Percentiles rank a stretch among this genome's conserved stretches.
These are phyloP conservation scores for Nyctalus aviator DNA, from an alignment of 2,797 vertebrate genomes.

Conservation along the genomic window DNA sequence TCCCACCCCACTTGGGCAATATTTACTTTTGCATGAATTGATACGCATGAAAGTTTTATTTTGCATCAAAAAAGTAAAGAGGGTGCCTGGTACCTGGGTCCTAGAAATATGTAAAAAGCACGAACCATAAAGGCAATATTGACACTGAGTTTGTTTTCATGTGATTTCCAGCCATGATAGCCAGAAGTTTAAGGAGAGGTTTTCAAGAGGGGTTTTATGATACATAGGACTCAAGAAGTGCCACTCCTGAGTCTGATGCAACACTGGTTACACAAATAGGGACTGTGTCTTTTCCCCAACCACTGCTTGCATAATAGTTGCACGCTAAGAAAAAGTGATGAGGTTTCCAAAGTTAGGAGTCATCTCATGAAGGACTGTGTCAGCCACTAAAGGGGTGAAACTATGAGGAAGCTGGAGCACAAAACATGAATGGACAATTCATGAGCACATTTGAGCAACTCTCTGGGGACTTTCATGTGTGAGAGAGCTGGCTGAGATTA, in stretches of 20 bases:
- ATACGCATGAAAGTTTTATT: neutral
- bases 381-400: neutral
- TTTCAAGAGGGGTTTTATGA: neutral
- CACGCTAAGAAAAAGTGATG: neutral
- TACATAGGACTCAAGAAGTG: neutral
- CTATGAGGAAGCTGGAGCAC: neutral
- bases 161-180: neutral
- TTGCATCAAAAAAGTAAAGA: neutral
- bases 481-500: neutral
- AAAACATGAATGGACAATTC: slow-evolving; percentile 3
- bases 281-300: neutral
- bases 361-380: neutral
- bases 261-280: neutral
- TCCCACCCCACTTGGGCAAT: neutral
- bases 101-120: neutral
- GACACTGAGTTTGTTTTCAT: neutral
- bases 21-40: neutral
- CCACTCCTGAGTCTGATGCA: neutral
- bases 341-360: neutral
- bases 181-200: neutral
- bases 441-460: neutral
- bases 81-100: neutral
- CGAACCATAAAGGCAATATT: neutral
- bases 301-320: no score
- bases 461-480: neutral